These are phyloP conservation scores for Corythornis leucogaster DNA, from an alignment of 2,797 vertebrate genomes.

Conservation along the genomic window DNA sequence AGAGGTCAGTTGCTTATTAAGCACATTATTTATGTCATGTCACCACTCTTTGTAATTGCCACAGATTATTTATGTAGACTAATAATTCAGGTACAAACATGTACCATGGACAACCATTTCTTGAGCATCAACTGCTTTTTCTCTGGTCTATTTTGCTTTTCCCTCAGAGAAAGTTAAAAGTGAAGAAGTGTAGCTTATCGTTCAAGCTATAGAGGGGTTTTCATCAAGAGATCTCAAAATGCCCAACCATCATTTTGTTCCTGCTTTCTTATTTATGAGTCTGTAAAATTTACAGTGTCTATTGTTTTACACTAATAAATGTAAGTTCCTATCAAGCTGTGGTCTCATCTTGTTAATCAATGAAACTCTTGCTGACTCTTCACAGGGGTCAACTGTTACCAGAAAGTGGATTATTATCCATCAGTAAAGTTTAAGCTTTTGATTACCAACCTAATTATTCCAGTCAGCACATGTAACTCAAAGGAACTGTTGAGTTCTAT, in stretches of 20 bases:
- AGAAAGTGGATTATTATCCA: constrained; percentile 18
- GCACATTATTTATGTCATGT: neutral
- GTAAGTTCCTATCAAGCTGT: neutral
- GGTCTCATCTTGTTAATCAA: constrained; percentile 10
- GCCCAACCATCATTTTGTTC: neutral
- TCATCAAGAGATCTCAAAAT: neutral
- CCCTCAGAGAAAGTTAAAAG: neutral
- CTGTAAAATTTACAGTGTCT: neutral
- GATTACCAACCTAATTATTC: constrained; percentile 24
- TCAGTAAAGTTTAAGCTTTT: neutral
- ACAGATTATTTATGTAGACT: neutral
- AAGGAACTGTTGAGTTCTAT: neutral
- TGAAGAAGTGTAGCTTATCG: neutral
- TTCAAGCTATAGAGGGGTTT: neutral
- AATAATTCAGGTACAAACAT: neutral
- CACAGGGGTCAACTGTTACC: neutral
- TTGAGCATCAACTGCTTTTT: neutral
- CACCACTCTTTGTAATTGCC: neutral
- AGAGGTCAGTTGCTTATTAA: neutral
- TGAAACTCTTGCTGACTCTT: neutral
- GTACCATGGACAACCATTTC: neutral
- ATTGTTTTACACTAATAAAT: constrained; percentile 1
- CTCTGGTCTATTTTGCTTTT: neutral
- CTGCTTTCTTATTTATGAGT: neutral
- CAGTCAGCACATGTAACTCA: neutral